These are phyloP conservation scores for Perca schrenkii DNA, from an alignment of 2,113 vertebrate species.

Conservation along the genomic window DNA sequence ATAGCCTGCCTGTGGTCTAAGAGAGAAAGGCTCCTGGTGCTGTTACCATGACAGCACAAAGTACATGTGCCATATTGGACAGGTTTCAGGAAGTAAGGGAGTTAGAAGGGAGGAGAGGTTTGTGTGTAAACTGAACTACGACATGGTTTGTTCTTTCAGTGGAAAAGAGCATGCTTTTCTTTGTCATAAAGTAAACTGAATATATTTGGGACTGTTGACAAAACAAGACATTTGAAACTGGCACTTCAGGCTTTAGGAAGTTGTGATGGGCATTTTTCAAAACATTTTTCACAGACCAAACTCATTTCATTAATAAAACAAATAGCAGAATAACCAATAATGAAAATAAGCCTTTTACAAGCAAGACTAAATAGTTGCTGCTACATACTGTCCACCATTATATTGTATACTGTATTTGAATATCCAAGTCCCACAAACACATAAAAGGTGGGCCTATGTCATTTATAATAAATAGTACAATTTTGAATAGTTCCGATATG, in stretches of 20 bases:
- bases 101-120: background rate
- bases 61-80: constrained; percentile 23
- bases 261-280: background rate
- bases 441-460: background rate
- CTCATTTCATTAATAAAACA: background rate
- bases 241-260: background rate
- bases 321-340: background rate
- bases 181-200: background rate
- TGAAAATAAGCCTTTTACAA: background rate
- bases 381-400: background rate
- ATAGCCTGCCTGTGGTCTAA: constrained; percentile 74
- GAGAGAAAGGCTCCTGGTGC: constrained; percentile 40
- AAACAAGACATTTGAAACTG: background rate
- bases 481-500: background rate
- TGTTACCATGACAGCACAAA: constrained; percentile 43
- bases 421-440: background rate
- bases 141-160: background rate
- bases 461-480: background rate
- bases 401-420: background rate
- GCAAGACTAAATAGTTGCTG: background rate
- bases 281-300: background rate
- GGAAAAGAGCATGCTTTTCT: background rate
- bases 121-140: constrained; percentile 4
- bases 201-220: background rate
- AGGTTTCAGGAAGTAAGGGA: constrained; percentile 31